Conservation (phyloP, 2,113 vertebrate species). For the Dinomys branickii region DNA sequence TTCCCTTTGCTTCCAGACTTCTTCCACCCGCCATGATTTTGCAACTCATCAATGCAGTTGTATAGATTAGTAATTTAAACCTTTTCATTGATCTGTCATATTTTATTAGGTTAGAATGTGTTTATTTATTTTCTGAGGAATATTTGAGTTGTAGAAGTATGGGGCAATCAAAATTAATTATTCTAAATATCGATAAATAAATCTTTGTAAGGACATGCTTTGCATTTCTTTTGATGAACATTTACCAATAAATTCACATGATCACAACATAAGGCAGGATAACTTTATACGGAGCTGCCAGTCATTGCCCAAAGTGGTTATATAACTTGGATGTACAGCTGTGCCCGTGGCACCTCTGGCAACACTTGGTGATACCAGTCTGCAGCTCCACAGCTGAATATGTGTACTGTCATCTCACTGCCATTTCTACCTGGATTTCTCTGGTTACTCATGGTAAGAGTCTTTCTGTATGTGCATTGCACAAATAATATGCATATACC, state of each 20-base stretch:
- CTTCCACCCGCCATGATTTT: not conserved
- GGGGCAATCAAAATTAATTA: not conserved
- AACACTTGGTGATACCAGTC: fast-evolving
- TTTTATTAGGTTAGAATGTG: fast-evolving
- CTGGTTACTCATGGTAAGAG: not conserved
- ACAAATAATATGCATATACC: not conserved
- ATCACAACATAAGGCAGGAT: not conserved
- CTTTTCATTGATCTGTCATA: fast-evolving
- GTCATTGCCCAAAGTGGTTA: not conserved
- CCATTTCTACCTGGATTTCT: fast-evolving
- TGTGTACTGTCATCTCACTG: fast-evolving
- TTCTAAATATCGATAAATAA: not conserved
- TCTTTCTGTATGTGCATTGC: not conserved
- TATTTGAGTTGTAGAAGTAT: too few relatives aligned
- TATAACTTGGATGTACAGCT: fast-evolving
- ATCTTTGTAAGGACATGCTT: not conserved
- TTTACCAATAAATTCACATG: too few relatives aligned
- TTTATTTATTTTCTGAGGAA: too few relatives aligned
- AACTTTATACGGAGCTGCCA: not conserved
- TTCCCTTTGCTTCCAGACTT: not conserved
- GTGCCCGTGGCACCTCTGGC: fast-evolving
- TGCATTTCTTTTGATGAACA: not conserved
- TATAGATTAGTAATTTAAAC: fast-evolving
- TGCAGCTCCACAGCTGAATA: fast-evolving
- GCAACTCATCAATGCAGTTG: fast-evolving